Evolutionary conservation across 2,888 invertebrate genomes (phyloP), one percentile per base, ranked within the genome.

Genomic region (Pheosia gnoma): DNA sequence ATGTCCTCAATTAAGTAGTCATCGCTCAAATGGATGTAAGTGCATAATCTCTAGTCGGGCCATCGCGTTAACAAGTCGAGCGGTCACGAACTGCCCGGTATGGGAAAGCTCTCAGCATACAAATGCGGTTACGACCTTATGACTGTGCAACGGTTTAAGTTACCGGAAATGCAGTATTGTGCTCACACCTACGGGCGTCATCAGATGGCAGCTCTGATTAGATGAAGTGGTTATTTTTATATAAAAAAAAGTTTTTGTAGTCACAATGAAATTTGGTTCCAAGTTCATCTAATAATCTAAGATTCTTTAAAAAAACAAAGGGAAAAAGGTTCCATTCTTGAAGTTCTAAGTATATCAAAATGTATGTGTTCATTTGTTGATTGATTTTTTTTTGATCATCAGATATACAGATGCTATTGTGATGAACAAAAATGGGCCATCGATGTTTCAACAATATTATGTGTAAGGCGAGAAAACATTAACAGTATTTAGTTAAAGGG

Each of bases 91-190:
- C 84, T 88, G 90, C 88, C 90, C 91, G 90, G 82, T 88, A 89
- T 93, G 93, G 91, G 93, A 93, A 92, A 89, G 90, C 90, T 93
- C 93, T 87, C 92, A 93, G 88, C 85, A 88, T 91, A 88, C 83
- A 88, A 88, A 85, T 88, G 87, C 81, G 87, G 85, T 84, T 90
- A 89, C 83, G 84, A 83, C 88, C 83, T 86, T 87, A 80, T 86
- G 79, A 74, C 71, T 68, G 66, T 78, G 13, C 38, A 36, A 73
- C 63, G 60, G 71, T 68, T 72, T 75, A 70, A 59, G 76, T 68
- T 68, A 72, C 72, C 74, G 78, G 80, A 80, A 79, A 76, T 79
- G 80, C 80, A 80, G 74, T 75, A 75, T 72, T 74, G 75, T 62
- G 65, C 74, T 66, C 65, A 80, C 79, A 82, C 79, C 77, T 80